These are phyloP conservation scores for Procavia capensis DNA, from an alignment of 2,113 vertebrate genomes.

Conservation along the genomic window DNA sequence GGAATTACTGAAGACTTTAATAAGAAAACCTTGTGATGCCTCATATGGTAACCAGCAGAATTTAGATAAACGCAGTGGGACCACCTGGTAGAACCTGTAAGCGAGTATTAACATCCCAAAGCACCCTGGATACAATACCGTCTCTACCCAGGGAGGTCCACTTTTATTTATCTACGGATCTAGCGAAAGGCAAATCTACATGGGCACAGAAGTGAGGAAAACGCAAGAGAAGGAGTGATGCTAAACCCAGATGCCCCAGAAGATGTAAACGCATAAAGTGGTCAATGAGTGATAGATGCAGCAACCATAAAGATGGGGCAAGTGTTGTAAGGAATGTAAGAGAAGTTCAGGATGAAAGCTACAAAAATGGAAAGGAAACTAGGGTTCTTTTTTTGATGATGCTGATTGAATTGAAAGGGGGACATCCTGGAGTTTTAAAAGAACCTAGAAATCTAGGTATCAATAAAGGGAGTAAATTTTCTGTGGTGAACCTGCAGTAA, in stretches of 20 bases:
- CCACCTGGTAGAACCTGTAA: not conserved
- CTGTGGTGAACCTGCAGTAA: not conserved
- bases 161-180: not conserved
- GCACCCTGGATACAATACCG: not conserved
- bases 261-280: not conserved
- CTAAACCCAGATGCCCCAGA: not conserved
- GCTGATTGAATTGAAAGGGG: not conserved
- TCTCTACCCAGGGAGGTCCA: not conserved
- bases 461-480: not conserved
- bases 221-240: not conserved
- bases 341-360: not conserved
- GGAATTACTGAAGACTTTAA: not conserved
- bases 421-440: not conserved
- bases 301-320: not conserved
- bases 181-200: not conserved
- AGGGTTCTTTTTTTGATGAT: not conserved
- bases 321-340: not conserved
- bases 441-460: not conserved
- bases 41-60: not conserved
- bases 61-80: not conserved
- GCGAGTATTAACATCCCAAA: not conserved
- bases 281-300: not conserved
- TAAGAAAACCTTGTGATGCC: not conserved
- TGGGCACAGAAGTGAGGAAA: not conserved
- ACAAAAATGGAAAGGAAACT: not conserved